Conservation (phyloP, 64 coral and sea anemone genomes). For the Montipora efflorescens region DNA sequence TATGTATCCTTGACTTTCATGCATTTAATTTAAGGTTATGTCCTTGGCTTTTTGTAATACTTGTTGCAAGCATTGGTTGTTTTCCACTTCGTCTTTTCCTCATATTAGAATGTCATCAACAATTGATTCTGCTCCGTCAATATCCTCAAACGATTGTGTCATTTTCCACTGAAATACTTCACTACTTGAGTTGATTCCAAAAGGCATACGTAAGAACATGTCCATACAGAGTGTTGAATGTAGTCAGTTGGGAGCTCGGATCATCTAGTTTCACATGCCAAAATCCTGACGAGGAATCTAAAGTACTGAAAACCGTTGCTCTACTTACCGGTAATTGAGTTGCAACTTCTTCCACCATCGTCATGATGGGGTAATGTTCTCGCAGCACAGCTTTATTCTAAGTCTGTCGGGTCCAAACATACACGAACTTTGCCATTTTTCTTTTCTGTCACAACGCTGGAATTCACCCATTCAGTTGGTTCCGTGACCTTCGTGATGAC, state of each 20-base stretch:
- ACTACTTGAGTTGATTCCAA: not conserved
- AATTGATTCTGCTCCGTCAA: not conserved
- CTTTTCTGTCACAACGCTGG: too few species aligned
- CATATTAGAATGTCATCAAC: conserved; percentile 20
- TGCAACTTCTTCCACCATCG: not conserved
- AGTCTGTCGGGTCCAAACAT: too few species aligned
- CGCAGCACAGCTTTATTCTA: too few species aligned
- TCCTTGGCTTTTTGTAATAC: too few species aligned
- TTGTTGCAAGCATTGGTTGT: not conserved
- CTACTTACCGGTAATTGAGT: not conserved
- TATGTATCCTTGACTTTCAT: too few species aligned
- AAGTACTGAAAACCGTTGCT: conserved; percentile 6
- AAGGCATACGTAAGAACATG: not conserved
- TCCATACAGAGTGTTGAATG: conserved; percentile 11
- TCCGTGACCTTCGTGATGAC: too few species aligned
- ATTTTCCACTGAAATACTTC: conserved; percentile 6
- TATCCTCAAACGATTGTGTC: conserved; percentile 19
- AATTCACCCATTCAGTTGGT: too few species aligned
- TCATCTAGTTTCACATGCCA: conserved; percentile 36
- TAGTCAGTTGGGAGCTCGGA: not conserved
- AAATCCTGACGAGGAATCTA: not conserved
- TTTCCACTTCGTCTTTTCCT: not conserved
- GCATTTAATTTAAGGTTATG: too few species aligned
- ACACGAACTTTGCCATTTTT: too few species aligned
- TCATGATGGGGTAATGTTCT: too few species aligned